phyloP scores from a whole-genome alignment of 2,797 vertebrate species.

The Sphenopsis melanotis region DNA sequence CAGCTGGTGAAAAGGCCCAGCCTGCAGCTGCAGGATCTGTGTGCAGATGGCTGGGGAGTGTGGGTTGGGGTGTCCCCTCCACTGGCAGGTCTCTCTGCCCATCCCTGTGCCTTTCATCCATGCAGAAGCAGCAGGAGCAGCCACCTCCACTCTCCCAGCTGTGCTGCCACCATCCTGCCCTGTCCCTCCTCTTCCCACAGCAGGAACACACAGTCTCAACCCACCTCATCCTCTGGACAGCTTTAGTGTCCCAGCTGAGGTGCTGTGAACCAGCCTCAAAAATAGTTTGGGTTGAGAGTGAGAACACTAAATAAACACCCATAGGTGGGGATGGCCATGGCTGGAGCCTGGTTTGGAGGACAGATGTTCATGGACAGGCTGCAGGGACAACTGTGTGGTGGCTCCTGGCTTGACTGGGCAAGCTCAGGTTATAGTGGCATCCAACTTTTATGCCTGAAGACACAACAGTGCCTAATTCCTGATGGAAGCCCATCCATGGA shows the following conservation, averaged over 20 bases:
- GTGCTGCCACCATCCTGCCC: not conserved
- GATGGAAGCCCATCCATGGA: not conserved
- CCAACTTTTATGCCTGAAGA: not conserved
- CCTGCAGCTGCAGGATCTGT: fast-evolving
- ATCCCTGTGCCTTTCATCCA: not conserved
- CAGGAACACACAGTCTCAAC: not conserved
- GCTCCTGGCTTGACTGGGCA: not conserved
- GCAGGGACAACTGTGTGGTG: not conserved
- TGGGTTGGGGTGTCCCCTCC: not conserved
- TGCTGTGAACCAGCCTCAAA: not conserved
- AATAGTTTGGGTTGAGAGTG: not conserved
- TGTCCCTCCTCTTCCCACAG: not conserved
- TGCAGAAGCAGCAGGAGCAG: not conserved
- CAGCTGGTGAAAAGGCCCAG: not conserved
- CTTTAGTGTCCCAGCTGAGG: not conserved
- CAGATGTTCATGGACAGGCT: not conserved
- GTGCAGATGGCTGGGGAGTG: not conserved
- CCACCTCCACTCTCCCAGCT: not conserved
- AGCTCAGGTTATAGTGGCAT: not conserved
- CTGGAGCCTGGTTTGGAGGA: not conserved
- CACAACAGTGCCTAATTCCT: not conserved
- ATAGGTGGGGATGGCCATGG: not conserved
- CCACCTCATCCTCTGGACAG: not conserved
- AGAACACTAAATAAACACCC: not conserved
- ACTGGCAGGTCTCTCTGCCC: not conserved